Evolutionary conservation across 1,140 invertebrate genomes (phyloP), one percentile per base, ranked within the genome.

Genomic region (Andrena cerasifolii): DNA sequence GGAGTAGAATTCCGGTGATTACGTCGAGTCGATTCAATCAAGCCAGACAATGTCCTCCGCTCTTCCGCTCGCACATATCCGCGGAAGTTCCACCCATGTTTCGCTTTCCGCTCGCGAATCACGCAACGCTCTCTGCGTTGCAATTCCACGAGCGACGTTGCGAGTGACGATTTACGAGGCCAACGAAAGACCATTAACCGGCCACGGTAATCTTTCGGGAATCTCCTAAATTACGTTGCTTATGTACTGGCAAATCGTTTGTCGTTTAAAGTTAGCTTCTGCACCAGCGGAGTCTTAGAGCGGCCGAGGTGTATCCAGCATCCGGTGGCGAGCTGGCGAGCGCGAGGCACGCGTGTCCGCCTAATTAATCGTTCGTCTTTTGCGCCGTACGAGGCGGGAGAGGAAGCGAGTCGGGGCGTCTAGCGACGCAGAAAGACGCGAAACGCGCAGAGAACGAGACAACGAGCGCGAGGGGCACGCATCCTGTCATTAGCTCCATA

Each of bases 401-500:
- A 24, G 24, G 24, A 26, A 10, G 28, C 40, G 40, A 45, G 12
- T n/a, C n/a, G 3, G 33, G n/a, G 33, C 18, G 45, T 26, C 43
- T 49, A 59, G 51, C 36, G 36, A 40, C 36, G 75, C 75, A 65
- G 43, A 81, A 76, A 43, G 58, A 65, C 54, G 51, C 24, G 62
- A 28, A 10, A 51, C 45, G 54, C 14, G 56, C 54, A 56, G 54
- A 59, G 54, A 65, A 75, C 54, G 61, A 54, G 49, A 58, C 77
- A 83, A 81, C 78, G 24, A 83, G 74, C 83, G 76, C 79, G 76
- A 82, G 83, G 82, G 83, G 61, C 78, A 63, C 82, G 85, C 86
- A 91, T 92, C 90, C 91, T 91, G 90, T 90, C 88, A 91, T 91
- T 91, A 90, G 76, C 79, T 78, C 76, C 71, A 86, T 88, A 88